phyloP scores from a whole-genome alignment of 1,140 invertebrate genomes.

The Oryzaephilus surinamensis region DNA sequence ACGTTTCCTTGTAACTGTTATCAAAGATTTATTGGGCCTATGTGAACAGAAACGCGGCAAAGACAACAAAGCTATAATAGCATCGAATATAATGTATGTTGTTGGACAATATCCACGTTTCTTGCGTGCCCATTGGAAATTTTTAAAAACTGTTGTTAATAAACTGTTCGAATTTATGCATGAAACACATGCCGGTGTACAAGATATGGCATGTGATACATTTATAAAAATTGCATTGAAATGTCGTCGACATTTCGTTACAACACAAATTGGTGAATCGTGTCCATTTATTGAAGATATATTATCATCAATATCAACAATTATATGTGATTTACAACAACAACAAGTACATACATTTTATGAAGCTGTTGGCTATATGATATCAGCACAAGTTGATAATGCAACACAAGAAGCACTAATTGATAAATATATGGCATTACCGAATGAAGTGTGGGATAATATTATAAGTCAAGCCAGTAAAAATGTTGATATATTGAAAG shows the following conservation, averaged over 20 bases:
- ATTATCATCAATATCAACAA: constrained; percentile 86
- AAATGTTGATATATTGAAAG: constrained; percentile 94
- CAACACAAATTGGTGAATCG: constrained; percentile 90
- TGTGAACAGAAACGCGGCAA: constrained; percentile 99
- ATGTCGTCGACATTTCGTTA: constrained; percentile 95
- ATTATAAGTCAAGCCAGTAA: constrained; percentile 94
- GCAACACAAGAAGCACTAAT: constrained; percentile 86
- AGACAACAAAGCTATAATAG: constrained; percentile 99
- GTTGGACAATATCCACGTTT: constrained; percentile 99
- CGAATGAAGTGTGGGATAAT: constrained; percentile 99
- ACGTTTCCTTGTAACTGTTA: constrained; percentile 96
- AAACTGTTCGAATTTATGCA: constrained; percentile 99
- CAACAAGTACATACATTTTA: constrained; percentile 97
- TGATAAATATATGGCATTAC: constrained; percentile 94
- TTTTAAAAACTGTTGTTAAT: constrained; percentile 99
- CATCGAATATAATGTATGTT: constrained; percentile 99
- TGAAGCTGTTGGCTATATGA: constrained; percentile 99
- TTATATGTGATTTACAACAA: constrained; percentile 97
- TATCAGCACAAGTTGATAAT: constrained; percentile 86
- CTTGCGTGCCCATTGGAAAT: constrained; percentile 98
- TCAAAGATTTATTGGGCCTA: constrained; percentile 94
- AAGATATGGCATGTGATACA: constrained; percentile 99
- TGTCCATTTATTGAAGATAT: constrained; percentile 99
- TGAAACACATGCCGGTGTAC: constrained; percentile 98
- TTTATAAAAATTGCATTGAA: constrained; percentile 99